These are phyloP conservation scores for Emydocephalus ijimae DNA, from an alignment of 2,113 vertebrate genomes.

Conservation along the genomic window DNA sequence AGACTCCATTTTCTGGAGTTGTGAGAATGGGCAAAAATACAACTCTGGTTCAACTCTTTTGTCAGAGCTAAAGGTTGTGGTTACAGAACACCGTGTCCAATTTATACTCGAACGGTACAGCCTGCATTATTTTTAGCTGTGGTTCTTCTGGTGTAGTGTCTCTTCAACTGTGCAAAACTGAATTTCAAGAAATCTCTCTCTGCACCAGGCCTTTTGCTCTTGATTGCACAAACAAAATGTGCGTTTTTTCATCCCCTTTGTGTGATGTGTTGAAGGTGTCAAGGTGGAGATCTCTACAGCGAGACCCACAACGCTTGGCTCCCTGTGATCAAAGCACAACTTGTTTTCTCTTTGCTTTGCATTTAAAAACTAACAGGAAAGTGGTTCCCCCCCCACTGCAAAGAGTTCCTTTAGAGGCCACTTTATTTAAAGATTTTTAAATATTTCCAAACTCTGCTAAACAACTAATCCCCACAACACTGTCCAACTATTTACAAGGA, in stretches of 20 bases:
- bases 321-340: background rate
- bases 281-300: background rate
- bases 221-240: background rate
- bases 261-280: background rate
- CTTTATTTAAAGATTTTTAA: background rate
- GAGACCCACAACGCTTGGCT: background rate
- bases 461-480: too few relatives aligned
- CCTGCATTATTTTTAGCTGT: slow-evolving; percentile 6
- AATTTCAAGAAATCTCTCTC: slow-evolving; percentile 45
- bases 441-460: background rate
- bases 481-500: too few relatives aligned
- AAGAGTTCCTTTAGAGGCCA: background rate
- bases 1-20: background rate
- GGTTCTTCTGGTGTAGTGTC: background rate
- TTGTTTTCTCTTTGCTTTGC: background rate
- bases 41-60: background rate
- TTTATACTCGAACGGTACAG: background rate
- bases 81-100: background rate
- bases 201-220: slow-evolving; percentile 8
- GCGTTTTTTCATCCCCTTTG: background rate
- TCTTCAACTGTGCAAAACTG: slow-evolving; percentile 29
- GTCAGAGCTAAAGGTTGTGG: background rate
- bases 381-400: accelerated
- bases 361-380: background rate
- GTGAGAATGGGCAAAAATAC: background rate